Conservation (phyloP, 2,113 vertebrate species). For the Ia io region DNA sequence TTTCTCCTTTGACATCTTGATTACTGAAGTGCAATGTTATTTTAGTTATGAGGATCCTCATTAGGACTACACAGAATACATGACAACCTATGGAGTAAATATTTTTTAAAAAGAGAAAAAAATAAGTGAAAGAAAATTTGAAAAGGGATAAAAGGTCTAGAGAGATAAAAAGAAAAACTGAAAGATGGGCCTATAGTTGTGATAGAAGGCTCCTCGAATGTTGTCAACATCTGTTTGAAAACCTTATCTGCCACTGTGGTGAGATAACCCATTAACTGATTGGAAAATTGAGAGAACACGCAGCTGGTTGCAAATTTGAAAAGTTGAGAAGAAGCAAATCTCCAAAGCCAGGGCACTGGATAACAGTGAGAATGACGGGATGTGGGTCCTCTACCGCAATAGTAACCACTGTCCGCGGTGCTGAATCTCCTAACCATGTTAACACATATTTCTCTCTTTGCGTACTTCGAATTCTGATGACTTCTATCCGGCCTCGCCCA, state of each 20-base stretch:
- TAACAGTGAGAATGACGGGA: neutral
- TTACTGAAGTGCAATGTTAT: neutral
- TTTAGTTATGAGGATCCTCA: neutral
- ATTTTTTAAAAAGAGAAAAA: neutral
- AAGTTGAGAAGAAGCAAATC: neutral
- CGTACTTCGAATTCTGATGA: neutral
- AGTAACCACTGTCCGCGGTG: constrained; percentile 13
- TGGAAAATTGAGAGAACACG: neutral
- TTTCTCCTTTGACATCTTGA: neutral
- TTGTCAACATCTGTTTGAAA: neutral
- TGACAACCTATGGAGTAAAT: neutral
- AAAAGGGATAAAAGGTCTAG: neutral
- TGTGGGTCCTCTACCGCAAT: fast-evolving
- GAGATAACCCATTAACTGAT: neutral
- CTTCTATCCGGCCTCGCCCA: neutral
- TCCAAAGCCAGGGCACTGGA: neutral
- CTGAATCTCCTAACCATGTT: neutral
- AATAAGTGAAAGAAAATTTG: neutral
- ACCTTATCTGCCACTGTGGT: neutral
- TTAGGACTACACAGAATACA: neutral
- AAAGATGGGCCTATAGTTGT: neutral
- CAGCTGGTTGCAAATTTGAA: neutral
- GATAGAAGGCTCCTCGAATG: neutral
- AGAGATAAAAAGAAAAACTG: neutral
- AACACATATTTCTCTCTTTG: neutral